Evolutionary conservation across 2,888 invertebrate genomes (phyloP).

Genomic region (Nesidiocoris tenuis): DNA sequence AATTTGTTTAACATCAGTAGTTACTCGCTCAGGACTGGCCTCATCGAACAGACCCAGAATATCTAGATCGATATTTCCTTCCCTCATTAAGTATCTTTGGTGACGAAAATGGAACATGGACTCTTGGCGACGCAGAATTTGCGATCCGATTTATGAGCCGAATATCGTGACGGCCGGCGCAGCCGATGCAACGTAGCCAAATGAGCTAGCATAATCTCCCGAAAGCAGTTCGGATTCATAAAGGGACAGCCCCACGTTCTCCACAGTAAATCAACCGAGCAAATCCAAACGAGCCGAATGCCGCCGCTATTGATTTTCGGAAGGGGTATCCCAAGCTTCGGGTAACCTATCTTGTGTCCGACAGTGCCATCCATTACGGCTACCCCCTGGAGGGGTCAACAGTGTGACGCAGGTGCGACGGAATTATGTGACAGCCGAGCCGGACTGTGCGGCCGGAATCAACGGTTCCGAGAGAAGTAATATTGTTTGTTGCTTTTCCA

Average conservation of each 20-base stretch:
- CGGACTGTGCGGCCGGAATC: background rate
- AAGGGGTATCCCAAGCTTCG: background rate
- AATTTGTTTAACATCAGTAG: too few relatives aligned
- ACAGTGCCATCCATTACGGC: constrained; percentile 36
- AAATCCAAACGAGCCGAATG: constrained; percentile 27
- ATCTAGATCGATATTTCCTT: too few relatives aligned
- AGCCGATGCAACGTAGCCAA: too few relatives aligned
- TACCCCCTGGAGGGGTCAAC: constrained; percentile 18
- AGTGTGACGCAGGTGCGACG: constrained; percentile 40
- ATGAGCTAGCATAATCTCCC: too few relatives aligned
- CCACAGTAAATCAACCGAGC: constrained; percentile 17
- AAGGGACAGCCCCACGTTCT: background rate
- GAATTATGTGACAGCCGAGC: constrained; percentile 31
- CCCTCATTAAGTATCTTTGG: too few relatives aligned
- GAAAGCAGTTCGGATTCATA: constrained; percentile 20
- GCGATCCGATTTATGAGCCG: too few relatives aligned
- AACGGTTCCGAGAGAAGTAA: constrained; percentile 7
- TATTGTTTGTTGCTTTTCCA: constrained; percentile 4
- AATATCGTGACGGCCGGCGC: too few relatives aligned
- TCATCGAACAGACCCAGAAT: too few relatives aligned
- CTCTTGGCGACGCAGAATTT: too few relatives aligned
- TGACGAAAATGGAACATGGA: too few relatives aligned
- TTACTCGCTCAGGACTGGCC: too few relatives aligned
- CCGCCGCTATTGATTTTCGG: constrained; percentile 33
- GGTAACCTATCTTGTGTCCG: constrained; percentile 30